phyloP scores from a whole-genome alignment of 2,888 invertebrate genomes.

The Ichneumoninae sp. region DNA sequence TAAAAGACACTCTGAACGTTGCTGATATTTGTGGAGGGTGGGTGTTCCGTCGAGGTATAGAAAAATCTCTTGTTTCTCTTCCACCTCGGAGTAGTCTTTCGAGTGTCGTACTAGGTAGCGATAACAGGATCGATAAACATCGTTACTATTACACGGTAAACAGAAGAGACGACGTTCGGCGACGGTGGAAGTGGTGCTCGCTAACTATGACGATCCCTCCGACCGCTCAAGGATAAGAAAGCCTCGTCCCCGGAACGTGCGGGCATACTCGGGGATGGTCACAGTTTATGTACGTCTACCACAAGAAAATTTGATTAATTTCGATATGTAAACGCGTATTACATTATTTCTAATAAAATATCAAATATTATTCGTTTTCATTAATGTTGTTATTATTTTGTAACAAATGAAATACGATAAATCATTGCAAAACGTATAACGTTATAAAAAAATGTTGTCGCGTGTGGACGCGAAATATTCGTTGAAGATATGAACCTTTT shows the following conservation, averaged over 20 bases:
- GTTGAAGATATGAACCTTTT: too few relatives aligned
- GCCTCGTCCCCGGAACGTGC: conserved; percentile 15
- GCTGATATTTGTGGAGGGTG: background rate
- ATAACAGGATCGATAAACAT: conserved; percentile 83
- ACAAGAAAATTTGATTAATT: background rate
- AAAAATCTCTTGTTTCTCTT: background rate
- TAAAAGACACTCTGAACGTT: background rate
- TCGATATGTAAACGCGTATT: background rate
- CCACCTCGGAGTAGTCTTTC: conserved; percentile 25
- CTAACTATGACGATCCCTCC: conserved; percentile 71
- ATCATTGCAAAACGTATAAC: conserved; percentile 19
- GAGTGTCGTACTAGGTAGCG: conserved; percentile 70
- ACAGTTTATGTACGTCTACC: conserved; percentile 14
- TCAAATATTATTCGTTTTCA: background rate
- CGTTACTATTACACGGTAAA: conserved; percentile 80
- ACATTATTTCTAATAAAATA: background rate
- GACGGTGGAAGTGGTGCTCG: conserved; percentile 69
- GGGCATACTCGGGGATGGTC: too few relatives aligned
- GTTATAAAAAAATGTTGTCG: conserved; percentile 1
- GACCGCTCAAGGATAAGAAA: conserved; percentile 74
- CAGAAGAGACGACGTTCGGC: conserved; percentile 64
- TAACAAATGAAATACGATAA: background rate
- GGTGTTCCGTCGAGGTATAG: background rate
- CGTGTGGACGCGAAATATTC: too few relatives aligned
- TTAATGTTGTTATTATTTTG: background rate